A percentile compares a stretch with the other conserved stretches of the same genome.
Conservation (phyloP, 2,888 invertebrate species). For the Xanthorhoe designata region DNA sequence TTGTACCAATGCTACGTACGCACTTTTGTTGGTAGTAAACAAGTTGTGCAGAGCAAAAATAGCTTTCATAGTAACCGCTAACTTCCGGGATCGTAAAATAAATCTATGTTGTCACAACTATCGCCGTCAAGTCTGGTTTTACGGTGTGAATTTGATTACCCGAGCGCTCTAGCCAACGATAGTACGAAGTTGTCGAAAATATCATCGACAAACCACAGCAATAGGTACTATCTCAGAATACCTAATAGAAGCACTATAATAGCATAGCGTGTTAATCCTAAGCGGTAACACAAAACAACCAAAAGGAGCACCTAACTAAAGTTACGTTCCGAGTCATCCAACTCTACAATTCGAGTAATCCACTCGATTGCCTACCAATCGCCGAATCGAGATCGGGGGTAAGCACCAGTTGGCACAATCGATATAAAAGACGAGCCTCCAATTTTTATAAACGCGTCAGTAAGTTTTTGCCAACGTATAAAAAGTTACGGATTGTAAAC, state of each 20-base stretch:
- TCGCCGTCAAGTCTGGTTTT: slow-evolving; percentile 11
- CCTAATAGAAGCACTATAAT: slow-evolving; percentile 39
- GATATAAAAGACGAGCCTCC: slow-evolving; percentile 72
- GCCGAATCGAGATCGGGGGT: slow-evolving; percentile 78
- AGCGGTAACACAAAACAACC: slow-evolving; percentile 46
- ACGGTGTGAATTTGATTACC: slow-evolving; percentile 13
- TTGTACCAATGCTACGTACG: slow-evolving; percentile 6
- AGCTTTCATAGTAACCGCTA: not conserved
- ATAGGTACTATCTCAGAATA: slow-evolving; percentile 22
- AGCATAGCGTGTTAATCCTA: slow-evolving; percentile 41
- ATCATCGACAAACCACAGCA: slow-evolving; percentile 14
- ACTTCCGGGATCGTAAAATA: not conserved
- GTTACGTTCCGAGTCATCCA: slow-evolving; percentile 54
- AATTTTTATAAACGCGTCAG: slow-evolving; percentile 65
- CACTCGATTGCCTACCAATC: slow-evolving; percentile 71
- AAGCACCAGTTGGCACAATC: slow-evolving; percentile 85
- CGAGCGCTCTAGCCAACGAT: slow-evolving; percentile 2
- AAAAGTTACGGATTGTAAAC: slow-evolving; percentile 54
- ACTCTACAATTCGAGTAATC: slow-evolving; percentile 63
- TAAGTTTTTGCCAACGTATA: slow-evolving; percentile 52
- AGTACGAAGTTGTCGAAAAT: slow-evolving; percentile 9
- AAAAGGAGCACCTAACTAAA: slow-evolving; percentile 49
- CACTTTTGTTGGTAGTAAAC: not conserved
- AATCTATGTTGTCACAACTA: not conserved
- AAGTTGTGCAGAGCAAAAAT: not conserved